phyloP scores from a whole-genome alignment of 2,888 invertebrate species.

The Creontiades dilutus region DNA sequence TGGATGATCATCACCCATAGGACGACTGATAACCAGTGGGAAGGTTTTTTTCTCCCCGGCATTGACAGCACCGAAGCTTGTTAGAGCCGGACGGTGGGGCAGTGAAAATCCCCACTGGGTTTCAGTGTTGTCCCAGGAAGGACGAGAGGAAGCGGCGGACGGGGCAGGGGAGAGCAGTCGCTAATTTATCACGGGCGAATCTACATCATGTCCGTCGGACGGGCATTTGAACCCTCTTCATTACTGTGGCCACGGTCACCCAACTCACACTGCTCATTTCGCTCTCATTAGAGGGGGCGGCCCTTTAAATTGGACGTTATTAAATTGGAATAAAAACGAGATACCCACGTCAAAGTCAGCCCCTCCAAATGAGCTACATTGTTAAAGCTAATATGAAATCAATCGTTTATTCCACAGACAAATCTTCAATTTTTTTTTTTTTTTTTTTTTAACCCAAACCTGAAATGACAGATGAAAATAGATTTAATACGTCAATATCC shows the following conservation, averaged over 20 bases:
- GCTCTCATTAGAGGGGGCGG: not conserved
- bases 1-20: not conserved
- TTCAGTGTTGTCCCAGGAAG: conserved; percentile 2
- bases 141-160: not conserved
- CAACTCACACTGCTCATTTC: conserved; percentile 17
- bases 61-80: conserved; percentile 18
- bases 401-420: too few species aligned
- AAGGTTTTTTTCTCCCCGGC: not conserved
- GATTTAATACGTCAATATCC: too few species aligned
- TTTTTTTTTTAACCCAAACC: too few species aligned
- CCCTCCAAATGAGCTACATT: not conserved
- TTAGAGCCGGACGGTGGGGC: conserved; percentile 2
- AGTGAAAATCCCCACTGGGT: not conserved
- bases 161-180: not conserved
- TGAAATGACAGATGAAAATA: too few species aligned
- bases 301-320: not conserved
- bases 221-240: conserved; percentile 28
- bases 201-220: conserved; percentile 28
- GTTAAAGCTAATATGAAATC: too few species aligned
- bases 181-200: conserved; percentile 51
- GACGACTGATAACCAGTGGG: not conserved
- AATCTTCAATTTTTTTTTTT: too few species aligned
- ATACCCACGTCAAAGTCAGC: not conserved
- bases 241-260: not conserved
- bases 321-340: not conserved